Evolutionary conservation across 2,797 vertebrate species (phyloP).

Genomic region (Psittacula derbiana): DNA sequence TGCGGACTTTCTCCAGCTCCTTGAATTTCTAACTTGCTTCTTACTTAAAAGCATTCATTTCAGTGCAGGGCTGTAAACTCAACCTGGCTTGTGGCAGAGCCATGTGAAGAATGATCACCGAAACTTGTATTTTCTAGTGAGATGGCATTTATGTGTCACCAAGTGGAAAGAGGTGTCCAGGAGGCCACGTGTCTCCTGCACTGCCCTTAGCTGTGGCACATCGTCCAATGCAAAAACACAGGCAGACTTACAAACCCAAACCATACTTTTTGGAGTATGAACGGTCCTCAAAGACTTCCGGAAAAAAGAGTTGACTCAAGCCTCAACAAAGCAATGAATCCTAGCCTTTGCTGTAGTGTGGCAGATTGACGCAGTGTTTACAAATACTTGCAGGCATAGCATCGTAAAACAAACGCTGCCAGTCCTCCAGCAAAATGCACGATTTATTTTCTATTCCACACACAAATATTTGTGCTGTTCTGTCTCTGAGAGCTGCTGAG

Average conservation of each 20-base stretch:
- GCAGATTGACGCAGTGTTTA: not conserved
- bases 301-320: not conserved
- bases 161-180: not conserved
- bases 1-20: not conserved
- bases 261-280: not conserved
- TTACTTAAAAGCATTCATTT: not conserved
- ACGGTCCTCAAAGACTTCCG: not conserved
- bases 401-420: constrained; percentile 15
- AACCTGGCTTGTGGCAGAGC: not conserved
- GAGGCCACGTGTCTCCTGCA: not conserved
- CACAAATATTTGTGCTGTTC: constrained; percentile 27
- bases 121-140: not conserved
- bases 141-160: not conserved
- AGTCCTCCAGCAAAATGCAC: constrained; percentile 3
- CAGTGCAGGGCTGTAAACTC: not conserved
- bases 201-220: not conserved
- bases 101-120: accelerated
- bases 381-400: constrained; percentile 29
- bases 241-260: not conserved
- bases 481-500: not conserved
- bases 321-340: not conserved
- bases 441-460: not conserved
- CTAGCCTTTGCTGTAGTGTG: not conserved
- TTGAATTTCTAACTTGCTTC: not conserved
- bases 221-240: not conserved